Conservation (phyloP, 2,888 invertebrate species). For the Acrocyrtus sp. region DNA sequence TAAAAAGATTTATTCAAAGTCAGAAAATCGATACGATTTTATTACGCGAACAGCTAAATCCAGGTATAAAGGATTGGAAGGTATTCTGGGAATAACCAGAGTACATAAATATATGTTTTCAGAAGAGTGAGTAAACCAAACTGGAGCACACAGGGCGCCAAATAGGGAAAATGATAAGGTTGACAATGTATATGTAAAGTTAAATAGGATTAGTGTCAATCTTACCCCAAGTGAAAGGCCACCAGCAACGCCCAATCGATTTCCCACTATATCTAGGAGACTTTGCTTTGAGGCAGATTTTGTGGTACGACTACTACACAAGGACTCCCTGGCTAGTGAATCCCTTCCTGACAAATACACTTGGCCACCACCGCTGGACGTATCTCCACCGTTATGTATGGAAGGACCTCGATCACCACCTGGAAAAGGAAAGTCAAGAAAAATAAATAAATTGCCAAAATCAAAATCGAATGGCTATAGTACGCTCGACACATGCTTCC, state of each 20-base stretch:
- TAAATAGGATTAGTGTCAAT: constrained; percentile 9
- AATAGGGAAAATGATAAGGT: neutral
- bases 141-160: neutral
- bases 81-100: neutral
- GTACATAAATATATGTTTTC: neutral
- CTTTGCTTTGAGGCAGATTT: constrained; percentile 74
- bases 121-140: neutral
- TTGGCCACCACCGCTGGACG: constrained; percentile 46
- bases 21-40: too few species aligned
- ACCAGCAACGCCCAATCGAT: constrained; percentile 75
- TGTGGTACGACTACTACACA: constrained; percentile 62
- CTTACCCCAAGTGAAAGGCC: constrained; percentile 63
- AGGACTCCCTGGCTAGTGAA: constrained; percentile 58
- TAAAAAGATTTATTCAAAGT: too few species aligned
- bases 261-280: constrained; percentile 78
- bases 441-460: neutral
- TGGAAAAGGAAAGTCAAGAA: constrained; percentile 12
- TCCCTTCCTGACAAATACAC: constrained; percentile 56
- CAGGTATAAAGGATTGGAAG: too few species aligned
- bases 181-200: constrained; percentile 28
- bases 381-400: constrained; percentile 50
- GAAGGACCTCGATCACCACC: constrained; percentile 48
- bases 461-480: neutral
- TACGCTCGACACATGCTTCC: neutral
- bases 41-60: too few species aligned